Evolutionary conservation across 2,113 vertebrate species (phyloP).

Genomic region (Pontoporia blainvillei): DNA sequence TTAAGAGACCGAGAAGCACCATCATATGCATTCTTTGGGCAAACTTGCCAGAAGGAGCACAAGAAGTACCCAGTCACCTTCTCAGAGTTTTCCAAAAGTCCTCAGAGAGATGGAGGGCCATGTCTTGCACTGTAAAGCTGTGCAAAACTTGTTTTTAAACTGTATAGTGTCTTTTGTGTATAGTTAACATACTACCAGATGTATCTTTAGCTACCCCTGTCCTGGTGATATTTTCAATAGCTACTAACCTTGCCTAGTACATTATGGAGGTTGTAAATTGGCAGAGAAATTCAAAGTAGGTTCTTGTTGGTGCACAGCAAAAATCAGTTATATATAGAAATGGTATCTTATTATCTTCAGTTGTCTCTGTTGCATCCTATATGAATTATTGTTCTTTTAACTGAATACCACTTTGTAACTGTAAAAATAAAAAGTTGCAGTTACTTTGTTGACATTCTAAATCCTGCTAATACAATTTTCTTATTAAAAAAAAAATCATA

Average conservation of each 20-base stretch:
- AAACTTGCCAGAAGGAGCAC: background rate
- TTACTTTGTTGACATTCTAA: background rate
- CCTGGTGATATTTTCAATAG: slow-evolving; percentile 68
- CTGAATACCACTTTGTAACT: background rate
- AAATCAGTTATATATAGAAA: slow-evolving; percentile 81
- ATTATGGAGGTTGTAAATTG: slow-evolving; percentile 86
- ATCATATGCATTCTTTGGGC: background rate
- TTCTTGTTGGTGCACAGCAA: slow-evolving; percentile 90
- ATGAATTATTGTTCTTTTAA: background rate
- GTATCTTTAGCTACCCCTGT: background rate
- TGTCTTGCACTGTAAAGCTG: slow-evolving; percentile 86
- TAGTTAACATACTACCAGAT: background rate
- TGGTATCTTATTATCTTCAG: background rate
- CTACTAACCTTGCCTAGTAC: slow-evolving; percentile 89
- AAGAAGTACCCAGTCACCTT: background rate
- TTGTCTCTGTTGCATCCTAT: background rate
- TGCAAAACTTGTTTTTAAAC: slow-evolving; percentile 93
- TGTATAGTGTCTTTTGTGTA: background rate
- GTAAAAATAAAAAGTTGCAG: background rate
- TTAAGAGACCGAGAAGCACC: background rate
- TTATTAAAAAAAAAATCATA: background rate
- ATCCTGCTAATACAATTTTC: background rate
- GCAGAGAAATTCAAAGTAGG: slow-evolving; percentile 84
- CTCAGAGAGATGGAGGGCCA: slow-evolving; percentile 75
- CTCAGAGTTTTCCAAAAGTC: background rate